These are phyloP conservation scores for Micromussa lordhowensis DNA, from an alignment of 92 coral and sea anemone genomes.

Conservation along the genomic window DNA sequence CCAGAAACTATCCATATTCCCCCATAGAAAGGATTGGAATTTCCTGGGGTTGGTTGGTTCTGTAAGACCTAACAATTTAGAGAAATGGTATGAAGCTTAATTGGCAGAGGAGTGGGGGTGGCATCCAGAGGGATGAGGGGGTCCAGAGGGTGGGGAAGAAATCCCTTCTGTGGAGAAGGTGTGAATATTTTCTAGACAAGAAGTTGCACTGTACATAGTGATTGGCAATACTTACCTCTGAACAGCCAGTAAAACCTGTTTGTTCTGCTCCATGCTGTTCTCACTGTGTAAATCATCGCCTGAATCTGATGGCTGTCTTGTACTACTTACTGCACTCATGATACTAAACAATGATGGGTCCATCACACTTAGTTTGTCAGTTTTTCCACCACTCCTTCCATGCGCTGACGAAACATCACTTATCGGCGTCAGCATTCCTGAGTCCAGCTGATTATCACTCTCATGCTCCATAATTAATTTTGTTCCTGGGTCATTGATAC, in stretches of 20 bases:
- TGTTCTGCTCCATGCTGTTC: constrained; percentile 83
- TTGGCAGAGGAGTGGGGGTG: too few relatives aligned
- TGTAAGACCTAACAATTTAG: too few relatives aligned
- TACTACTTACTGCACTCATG: constrained; percentile 76
- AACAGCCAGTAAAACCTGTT: constrained; percentile 84
- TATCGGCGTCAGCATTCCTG: constrained; percentile 48
- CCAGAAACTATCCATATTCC: too few relatives aligned
- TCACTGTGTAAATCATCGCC: constrained; percentile 70
- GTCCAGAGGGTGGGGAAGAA: too few relatives aligned
- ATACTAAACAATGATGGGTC: constrained; percentile 81
- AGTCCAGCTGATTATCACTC: constrained; percentile 22
- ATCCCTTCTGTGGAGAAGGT: too few relatives aligned
- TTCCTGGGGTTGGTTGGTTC: too few relatives aligned
- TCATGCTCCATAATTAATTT: not conserved
- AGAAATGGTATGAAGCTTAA: too few relatives aligned
- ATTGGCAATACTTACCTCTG: constrained; percentile 70
- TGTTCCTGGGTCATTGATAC: not conserved
- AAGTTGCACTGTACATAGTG: not conserved
- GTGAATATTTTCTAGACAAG: too few relatives aligned
- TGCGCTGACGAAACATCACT: constrained; percentile 25
- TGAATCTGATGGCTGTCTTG: constrained; percentile 67
- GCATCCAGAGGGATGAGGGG: too few relatives aligned
- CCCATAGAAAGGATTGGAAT: too few relatives aligned
- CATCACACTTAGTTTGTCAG: constrained; percentile 26
- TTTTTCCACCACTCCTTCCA: constrained; percentile 43